Percentiles rank a stretch among this genome's conserved stretches.
phyloP scores from a whole-genome alignment of 2,113 vertebrate genomes.

The Brachirus orientalis region DNA sequence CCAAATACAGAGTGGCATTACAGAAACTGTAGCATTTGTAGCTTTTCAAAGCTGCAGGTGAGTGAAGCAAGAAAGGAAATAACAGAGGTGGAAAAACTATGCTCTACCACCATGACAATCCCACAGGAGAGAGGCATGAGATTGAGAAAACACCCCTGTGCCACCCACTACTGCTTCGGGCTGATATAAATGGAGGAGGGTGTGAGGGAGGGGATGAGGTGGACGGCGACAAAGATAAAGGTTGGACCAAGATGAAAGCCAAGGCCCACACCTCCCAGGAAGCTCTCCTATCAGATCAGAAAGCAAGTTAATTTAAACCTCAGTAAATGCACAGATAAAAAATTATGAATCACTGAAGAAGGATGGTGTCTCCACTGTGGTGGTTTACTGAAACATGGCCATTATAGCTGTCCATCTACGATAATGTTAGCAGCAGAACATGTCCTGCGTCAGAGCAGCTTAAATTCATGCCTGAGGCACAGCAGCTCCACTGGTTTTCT shows the following conservation, averaged over 20 bases:
- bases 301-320: conserved; percentile 44
- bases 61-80: neutral
- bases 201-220: conserved; percentile 16
- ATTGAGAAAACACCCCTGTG: conserved; percentile 38
- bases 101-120: conserved; percentile 17
- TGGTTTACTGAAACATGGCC: conserved; percentile 13
- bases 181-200: conserved; percentile 40
- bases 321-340: conserved; percentile 11
- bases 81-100: conserved; percentile 8
- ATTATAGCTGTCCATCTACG: conserved; percentile 35
- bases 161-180: conserved; percentile 43
- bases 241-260: conserved; percentile 39
- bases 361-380: conserved; percentile 2
- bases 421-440: conserved; percentile 41
- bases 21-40: conserved; percentile 28
- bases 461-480: conserved; percentile 47
- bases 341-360: conserved; percentile 39
- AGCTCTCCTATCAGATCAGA: conserved; percentile 22
- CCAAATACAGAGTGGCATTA: conserved; percentile 39
- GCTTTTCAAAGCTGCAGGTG: neutral
- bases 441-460: conserved; percentile 44
- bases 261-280: conserved; percentile 25
- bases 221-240: conserved; percentile 43
- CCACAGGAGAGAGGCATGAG: conserved; percentile 16
- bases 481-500: conserved; percentile 38